Base-by-base conservation (phyloP, 2,888 invertebrate genomes). In the Listrodromus nycthemerus region DNA sequence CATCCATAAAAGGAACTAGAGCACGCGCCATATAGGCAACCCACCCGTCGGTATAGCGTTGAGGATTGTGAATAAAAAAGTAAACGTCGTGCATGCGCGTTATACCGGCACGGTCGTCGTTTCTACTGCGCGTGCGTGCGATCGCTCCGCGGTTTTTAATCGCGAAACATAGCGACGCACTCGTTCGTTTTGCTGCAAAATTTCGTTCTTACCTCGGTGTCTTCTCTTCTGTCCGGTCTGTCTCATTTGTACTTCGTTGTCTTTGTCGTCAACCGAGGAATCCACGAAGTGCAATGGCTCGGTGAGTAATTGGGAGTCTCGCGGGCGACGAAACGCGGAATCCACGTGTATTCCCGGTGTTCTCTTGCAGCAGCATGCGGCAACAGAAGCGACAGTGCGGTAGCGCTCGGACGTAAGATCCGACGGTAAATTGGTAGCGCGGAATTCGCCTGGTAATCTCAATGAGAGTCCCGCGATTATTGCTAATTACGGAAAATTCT, bases 1-100 rank as follows among this genome's bases (percentile, higher is more conserved):
- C 88, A 85, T 86, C 91, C 91, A 89, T 92, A 91, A 89, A 91
- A 89, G 92, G 91, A 92, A 90, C 90, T 91, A 88, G 91, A 92
- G 91, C 91, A 91, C 90, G 88, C 89, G 89, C 88, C 88, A 86
- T 86, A 88, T 89, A 86, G 82, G 88, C 84, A 87, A 89, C 88
- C 87, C 52, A 48, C n/a, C 4, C 55, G 48, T 19, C 58, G 27
- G 19, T 55, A 33, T 33, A 50, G 67, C 67, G 77, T 69, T 21
- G 66, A 19, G 77, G 83, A 76, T 75, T 79, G 83, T 80, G 80
- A 85, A 79, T 61, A 71, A 80, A 80, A 84, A 83, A 82, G 82
- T 85, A 82, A 80, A 75, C 75, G 55, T 65, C 74, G 74, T 52
- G 79, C 71, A 79, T 27, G 63, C 63, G 45, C 65, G 33, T 48